Base-by-base conservation (phyloP, 2,888 invertebrate species). In the Alloscopus bannaensis region DNA sequence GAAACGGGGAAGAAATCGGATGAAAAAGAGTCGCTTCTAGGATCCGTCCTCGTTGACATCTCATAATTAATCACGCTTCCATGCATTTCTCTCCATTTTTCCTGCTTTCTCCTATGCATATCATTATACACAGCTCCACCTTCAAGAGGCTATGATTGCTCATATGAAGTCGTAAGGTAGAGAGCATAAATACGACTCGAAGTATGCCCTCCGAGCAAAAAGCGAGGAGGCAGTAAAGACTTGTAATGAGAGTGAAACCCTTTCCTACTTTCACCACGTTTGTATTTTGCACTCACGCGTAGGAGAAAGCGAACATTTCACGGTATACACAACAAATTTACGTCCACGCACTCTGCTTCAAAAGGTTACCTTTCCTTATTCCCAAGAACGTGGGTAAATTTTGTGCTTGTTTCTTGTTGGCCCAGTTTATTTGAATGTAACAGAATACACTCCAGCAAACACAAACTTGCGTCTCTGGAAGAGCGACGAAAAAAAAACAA, bases 21-120 rank as follows among this genome's bases (percentile, higher is more conserved):
- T 57, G 80, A 82, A 81, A 81, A 81, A 76, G 73, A 81, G 83
- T 81, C 78, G 70, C 81, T 77, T 18, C 65, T 81, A 76, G 72
- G 77, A 79, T 83, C 77, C 77, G 78, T 83, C 76, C 64, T 70
- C 65, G 82, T 77, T 84, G 85, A 84, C 84, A 81, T 78, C 71
- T 69, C 78, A 82, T 85, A 85, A 85, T 85, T 85, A 85, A 85
- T 85, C 84, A 84, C 81, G 80, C 69, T 50, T 24, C 29, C 59
- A 22, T 66, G 73, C 71, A 75, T 76, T 66, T 72, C 45, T 50
- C 50, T 40, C 66, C 40, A 36, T 52, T 50, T 22, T 45, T 36
- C n/a, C 16, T 40, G 31, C 28, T 11, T 70, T 28, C 26, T 64
- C 18, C 28, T 45, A 52, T 52, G 52, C 52, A 52, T 52, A 52